Conservation (phyloP, 2,113 vertebrate genomes). For the Paramisgurnus dabryanus region DNA sequence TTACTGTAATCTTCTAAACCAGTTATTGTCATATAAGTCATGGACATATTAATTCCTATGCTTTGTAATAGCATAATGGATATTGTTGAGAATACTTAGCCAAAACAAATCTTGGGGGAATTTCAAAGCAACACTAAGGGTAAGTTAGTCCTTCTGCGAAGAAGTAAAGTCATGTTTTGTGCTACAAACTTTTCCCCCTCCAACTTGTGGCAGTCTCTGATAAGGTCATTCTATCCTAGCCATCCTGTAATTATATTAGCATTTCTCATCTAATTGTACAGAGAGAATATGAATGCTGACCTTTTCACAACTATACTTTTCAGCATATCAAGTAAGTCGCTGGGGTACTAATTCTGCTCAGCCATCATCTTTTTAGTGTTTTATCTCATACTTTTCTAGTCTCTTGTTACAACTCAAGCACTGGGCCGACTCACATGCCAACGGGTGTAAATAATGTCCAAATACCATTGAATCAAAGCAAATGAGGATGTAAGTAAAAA, state of each 20-base stretch:
- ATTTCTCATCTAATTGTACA: slow-evolving; percentile 60
- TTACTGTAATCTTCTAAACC: neutral
- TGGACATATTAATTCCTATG: neutral
- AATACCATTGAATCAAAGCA: slow-evolving; percentile 27
- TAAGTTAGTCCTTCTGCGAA: slow-evolving; percentile 6
- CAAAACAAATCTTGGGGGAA: neutral
- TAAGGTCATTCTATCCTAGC: slow-evolving; percentile 63
- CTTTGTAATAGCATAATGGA: neutral
- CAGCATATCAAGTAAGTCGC: slow-evolving; percentile 43
- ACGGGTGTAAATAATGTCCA: neutral
- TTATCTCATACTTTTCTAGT: slow-evolving; percentile 45
- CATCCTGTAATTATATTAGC: slow-evolving; percentile 54
- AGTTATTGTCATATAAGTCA: neutral
- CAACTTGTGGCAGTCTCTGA: slow-evolving; percentile 58
- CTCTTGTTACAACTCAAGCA: slow-evolving; percentile 19
- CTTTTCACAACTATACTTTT: slow-evolving; percentile 59
- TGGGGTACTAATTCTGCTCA: slow-evolving; percentile 55
- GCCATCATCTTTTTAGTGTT: slow-evolving; percentile 44
- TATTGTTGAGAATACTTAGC: neutral
- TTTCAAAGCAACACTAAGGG: neutral
- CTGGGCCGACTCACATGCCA: neutral
- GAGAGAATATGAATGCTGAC: slow-evolving; percentile 61
- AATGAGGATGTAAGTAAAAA: slow-evolving; percentile 33
- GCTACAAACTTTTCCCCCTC: slow-evolving; percentile 51
- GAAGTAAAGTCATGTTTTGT: slow-evolving; percentile 40